These are phyloP conservation scores for Mycogona germanica DNA, from an alignment of 2,888 invertebrate genomes.

Conservation along the genomic window DNA sequence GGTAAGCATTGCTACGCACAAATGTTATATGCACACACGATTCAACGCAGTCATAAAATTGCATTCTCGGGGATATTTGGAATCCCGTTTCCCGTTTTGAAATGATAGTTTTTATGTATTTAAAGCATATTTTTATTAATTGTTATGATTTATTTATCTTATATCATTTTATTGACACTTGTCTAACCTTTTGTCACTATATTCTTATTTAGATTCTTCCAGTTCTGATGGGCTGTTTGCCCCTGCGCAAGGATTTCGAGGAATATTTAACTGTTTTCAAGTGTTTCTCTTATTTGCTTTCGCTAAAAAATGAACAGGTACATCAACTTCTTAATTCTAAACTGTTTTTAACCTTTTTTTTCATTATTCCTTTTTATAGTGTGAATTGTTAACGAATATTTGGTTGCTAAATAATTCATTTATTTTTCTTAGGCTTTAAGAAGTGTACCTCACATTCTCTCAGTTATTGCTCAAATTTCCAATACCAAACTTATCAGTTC, in stretches of 20 bases:
- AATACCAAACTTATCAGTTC: conserved; percentile 11
- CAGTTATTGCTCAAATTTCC: conserved; percentile 13
- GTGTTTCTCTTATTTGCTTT: conserved; percentile 50
- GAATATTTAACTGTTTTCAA: conserved; percentile 57
- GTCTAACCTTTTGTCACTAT: neutral
- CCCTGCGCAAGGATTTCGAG: conserved; percentile 57
- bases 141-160: neutral
- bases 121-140: neutral
- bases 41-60: too few relatives aligned
- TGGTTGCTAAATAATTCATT: neutral
- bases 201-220: conserved; percentile 46
- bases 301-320: conserved; percentile 43
- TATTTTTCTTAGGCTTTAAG: conserved; percentile 6
- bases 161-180: neutral
- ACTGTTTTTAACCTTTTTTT: neutral
- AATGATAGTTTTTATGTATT: too few relatives aligned
- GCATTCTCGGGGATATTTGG: too few relatives aligned
- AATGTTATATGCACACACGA: too few relatives aligned
- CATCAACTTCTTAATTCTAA: neutral
- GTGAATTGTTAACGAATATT: neutral
- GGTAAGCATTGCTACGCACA: too few relatives aligned
- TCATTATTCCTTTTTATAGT: neutral
- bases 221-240: conserved; percentile 53
- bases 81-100: too few relatives aligned
- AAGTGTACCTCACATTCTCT: conserved; percentile 15